phyloP scores from a whole-genome alignment of 2,888 invertebrate genomes.

The Melangyna quadrimaculata region DNA sequence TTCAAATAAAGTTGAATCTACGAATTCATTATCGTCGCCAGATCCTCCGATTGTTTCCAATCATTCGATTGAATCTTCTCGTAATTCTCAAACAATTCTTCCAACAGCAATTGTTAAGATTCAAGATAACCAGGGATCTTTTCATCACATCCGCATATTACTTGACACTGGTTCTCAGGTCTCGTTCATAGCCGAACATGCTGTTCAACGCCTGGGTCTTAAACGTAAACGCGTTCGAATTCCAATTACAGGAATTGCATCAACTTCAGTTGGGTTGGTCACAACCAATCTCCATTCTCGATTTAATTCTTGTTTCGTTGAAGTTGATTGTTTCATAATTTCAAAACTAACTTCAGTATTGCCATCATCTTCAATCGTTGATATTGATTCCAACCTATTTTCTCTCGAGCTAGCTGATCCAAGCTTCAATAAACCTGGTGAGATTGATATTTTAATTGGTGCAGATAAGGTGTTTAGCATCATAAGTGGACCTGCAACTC shows the following conservation, averaged over 20 bases:
- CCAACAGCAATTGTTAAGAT: neutral
- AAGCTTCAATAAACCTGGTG: neutral
- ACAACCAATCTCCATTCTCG: slow-evolving; percentile 29
- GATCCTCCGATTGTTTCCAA: neutral
- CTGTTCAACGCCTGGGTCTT: slow-evolving; percentile 44
- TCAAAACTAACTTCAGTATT: slow-evolving; percentile 19
- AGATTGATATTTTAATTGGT: slow-evolving; percentile 8
- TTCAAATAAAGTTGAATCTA: neutral
- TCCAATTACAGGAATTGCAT: neutral
- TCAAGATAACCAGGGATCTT: slow-evolving; percentile 6
- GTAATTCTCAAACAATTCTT: neutral
- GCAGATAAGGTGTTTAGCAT: no score
- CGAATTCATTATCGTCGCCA: neutral
- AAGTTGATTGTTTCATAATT: slow-evolving; percentile 28
- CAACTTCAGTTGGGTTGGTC: neutral
- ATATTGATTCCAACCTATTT: neutral
- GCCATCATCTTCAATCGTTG: slow-evolving; percentile 9
- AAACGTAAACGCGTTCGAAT: slow-evolving; percentile 17
- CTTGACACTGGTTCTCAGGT: slow-evolving; percentile 7
- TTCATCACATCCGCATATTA: neutral
- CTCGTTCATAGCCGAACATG: slow-evolving; percentile 16
- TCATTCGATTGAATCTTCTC: slow-evolving; percentile 22
- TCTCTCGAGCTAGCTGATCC: slow-evolving; percentile 4
- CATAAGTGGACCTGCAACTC: no score
- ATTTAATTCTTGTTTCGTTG: slow-evolving; percentile 13